Conservation (phyloP, 2,113 vertebrate genomes). For the Bufo bufo region DNA sequence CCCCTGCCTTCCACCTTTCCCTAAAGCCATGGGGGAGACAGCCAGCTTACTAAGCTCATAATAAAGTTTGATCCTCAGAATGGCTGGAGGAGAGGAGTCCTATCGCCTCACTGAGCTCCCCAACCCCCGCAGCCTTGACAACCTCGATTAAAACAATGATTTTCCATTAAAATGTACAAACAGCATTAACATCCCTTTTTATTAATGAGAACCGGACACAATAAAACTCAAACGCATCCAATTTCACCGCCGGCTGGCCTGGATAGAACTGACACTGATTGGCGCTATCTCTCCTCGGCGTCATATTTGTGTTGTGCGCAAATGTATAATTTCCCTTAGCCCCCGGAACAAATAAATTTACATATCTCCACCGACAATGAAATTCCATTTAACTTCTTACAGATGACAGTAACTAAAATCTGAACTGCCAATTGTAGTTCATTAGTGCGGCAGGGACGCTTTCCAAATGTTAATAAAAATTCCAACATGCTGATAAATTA, state of each 20-base stretch:
- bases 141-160: constrained; percentile 40
- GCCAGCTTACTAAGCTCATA: neutral
- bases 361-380: constrained; percentile 81
- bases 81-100: neutral
- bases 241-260: constrained; percentile 63
- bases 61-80: neutral
- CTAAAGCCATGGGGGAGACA: neutral
- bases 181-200: constrained; percentile 34
- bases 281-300: constrained; percentile 74
- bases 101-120: neutral
- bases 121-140: constrained; percentile 13
- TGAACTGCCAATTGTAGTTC: constrained; percentile 82
- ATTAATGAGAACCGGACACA: constrained; percentile 41
- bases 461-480: constrained; percentile 94
- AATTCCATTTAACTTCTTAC: constrained; percentile 86
- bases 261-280: constrained; percentile 67
- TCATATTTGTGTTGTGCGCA: constrained; percentile 71
- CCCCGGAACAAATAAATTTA: constrained; percentile 89
- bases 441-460: constrained; percentile 83
- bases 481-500: constrained; percentile 96
- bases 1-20: neutral
- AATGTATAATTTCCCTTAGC: constrained; percentile 78
- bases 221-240: constrained; percentile 47
- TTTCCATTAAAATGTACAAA: constrained; percentile 49
- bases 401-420: constrained; percentile 86